A percentile compares a stretch with the other conserved stretches of the same genome.
Conservation (phyloP, 2,113 vertebrate genomes). For the Osmerus eperlanus region DNA sequence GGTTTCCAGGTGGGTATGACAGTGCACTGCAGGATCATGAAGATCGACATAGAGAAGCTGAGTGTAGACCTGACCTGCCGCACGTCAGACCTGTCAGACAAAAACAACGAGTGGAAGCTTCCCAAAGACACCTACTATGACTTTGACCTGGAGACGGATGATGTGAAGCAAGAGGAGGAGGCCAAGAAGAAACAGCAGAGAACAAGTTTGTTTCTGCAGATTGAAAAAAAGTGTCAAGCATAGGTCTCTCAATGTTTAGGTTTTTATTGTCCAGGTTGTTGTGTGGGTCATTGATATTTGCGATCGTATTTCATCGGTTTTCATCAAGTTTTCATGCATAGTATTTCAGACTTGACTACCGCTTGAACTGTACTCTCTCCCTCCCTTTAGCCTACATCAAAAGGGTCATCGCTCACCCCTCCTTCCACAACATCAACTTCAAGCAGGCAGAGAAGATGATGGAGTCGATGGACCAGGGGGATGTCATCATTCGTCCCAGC, state of each 20-base stretch:
- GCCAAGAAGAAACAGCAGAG: slow-evolving; percentile 84
- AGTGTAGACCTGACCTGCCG: slow-evolving; percentile 87
- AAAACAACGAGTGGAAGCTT: slow-evolving; percentile 88
- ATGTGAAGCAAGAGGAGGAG: slow-evolving; percentile 84
- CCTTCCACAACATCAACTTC: slow-evolving; percentile 92
- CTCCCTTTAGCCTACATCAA: slow-evolving; percentile 79
- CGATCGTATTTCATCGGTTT: too few relatives aligned
- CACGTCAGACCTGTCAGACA: slow-evolving; percentile 84
- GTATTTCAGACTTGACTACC: too few relatives aligned
- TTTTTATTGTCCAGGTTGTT: too few relatives aligned
- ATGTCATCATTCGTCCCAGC: slow-evolving; percentile 86
- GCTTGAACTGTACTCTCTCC: neutral
- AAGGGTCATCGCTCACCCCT: slow-evolving; percentile 86
- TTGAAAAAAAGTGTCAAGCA: too few relatives aligned
- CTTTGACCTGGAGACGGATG: slow-evolving; percentile 82
- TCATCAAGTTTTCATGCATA: too few relatives aligned
- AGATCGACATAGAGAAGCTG: slow-evolving; percentile 89
- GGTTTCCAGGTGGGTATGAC: slow-evolving; percentile 83
- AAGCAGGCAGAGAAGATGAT: slow-evolving; percentile 93
- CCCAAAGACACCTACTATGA: slow-evolving; percentile 88
- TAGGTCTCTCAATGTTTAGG: too few relatives aligned
- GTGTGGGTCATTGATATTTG: too few relatives aligned
- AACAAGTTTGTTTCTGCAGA: slow-evolving; percentile 74
- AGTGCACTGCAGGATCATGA: slow-evolving; percentile 88
- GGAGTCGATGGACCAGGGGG: slow-evolving; percentile 90